These are phyloP conservation scores for Urocyon cinereoargenteus DNA, from an alignment of 2,797 vertebrate genomes.

Conservation along the genomic window DNA sequence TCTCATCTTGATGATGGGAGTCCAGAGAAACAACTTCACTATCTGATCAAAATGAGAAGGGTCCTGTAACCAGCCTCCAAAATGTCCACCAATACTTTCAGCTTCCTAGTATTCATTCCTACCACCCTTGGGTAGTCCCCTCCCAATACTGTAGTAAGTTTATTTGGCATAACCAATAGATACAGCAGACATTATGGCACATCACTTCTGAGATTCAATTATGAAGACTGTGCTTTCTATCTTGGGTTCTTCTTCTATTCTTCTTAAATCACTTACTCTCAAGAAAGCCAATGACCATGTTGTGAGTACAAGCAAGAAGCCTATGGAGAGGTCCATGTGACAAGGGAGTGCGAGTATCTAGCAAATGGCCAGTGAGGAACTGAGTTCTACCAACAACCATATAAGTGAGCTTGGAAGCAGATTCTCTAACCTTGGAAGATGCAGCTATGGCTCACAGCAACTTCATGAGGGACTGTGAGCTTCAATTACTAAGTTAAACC, in stretches of 20 bases:
- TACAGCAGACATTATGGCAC: background rate
- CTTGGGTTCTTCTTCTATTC: background rate
- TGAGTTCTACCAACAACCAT: background rate
- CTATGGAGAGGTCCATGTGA: background rate
- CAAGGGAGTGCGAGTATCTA: background rate
- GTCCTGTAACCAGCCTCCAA: background rate
- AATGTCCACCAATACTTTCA: background rate
- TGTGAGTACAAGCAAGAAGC: background rate
- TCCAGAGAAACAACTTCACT: background rate
- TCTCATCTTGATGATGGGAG: background rate
- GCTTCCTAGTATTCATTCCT: background rate
- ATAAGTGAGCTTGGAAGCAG: background rate
- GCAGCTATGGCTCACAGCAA: background rate
- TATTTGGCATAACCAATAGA: background rate
- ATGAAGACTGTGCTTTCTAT: background rate
- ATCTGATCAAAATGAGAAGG: background rate
- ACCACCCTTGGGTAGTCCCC: background rate
- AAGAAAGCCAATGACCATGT: background rate
- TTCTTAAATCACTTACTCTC: background rate
- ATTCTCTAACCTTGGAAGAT: background rate
- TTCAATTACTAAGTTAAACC: background rate
- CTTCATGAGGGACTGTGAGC: background rate
- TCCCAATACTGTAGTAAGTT: background rate
- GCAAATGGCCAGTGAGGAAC: background rate
- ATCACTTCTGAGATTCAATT: background rate